These are phyloP conservation scores for Crocodylus rhombifer DNA, from an alignment of 2,797 vertebrate genomes.

Conservation along the genomic window DNA sequence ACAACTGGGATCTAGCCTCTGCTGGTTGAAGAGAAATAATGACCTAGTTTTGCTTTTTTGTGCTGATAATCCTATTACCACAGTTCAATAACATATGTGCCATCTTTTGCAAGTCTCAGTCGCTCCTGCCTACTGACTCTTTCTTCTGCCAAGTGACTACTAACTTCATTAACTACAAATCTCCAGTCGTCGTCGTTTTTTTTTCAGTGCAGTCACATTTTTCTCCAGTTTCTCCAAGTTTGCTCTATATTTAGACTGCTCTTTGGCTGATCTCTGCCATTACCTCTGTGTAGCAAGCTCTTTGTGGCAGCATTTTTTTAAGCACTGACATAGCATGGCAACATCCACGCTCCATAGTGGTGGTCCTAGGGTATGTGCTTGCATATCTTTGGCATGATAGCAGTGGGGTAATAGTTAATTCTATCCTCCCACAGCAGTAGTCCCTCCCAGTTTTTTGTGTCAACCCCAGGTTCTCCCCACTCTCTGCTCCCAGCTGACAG, in stretches of 20 bases:
- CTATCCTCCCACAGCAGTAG: not conserved
- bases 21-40: not conserved
- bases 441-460: not conserved
- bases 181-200: constrained; percentile 19
- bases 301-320: not conserved
- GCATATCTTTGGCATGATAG: not conserved
- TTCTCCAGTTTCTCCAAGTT: not conserved
- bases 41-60: not conserved
- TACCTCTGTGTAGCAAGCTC: not conserved
- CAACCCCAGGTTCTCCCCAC: not conserved
- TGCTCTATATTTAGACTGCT: not conserved
- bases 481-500: not conserved
- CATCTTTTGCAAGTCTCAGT: constrained; percentile 1
- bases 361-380: not conserved
- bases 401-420: not conserved
- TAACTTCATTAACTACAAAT: constrained; percentile 15
- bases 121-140: not conserved
- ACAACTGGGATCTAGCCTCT: constrained; percentile 20
- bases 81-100: not conserved
- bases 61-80: not conserved
- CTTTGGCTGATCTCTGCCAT: not conserved
- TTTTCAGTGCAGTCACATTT: not conserved
- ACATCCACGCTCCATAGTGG: not conserved
- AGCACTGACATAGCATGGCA: not conserved
- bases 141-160: constrained; percentile 45